Evolutionary conservation across 2,888 invertebrate genomes (phyloP).

Genomic region (Ichneumoninae sp.): DNA sequence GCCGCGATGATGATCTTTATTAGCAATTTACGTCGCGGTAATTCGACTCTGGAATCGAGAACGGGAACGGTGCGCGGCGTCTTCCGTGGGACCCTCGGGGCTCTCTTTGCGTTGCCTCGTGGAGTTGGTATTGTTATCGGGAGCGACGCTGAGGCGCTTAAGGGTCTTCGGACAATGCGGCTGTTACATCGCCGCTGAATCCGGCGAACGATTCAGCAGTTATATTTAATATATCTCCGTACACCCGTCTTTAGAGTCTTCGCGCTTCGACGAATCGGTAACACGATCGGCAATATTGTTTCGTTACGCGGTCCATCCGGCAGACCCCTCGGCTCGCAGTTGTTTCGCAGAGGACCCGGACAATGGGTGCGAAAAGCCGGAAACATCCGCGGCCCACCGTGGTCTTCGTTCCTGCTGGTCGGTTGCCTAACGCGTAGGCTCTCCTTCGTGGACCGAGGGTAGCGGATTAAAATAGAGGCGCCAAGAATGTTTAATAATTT

Average conservation of each 20-base stretch:
- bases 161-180: conserved; percentile 64
- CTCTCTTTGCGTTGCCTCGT: background rate
- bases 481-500: background rate
- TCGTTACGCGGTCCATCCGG: conserved; percentile 63
- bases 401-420: background rate
- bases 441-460: background rate
- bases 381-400: conserved; percentile 69
- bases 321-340: conserved; percentile 18
- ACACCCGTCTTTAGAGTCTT: conserved; percentile 66
- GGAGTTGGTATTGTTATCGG: conserved; percentile 17
- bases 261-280: conserved; percentile 78
- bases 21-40: no score
- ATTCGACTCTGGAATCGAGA: no score
- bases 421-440: background rate
- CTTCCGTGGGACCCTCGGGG: no score
- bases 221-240: conserved; percentile 74
- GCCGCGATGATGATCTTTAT: background rate
- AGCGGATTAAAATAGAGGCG: conserved; percentile 7
- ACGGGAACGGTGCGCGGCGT: no score
- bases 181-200: conserved; percentile 60
- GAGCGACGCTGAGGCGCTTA: background rate
- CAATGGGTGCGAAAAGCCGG: conserved; percentile 79
- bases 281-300: conserved; percentile 80
- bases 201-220: conserved; percentile 39
- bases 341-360: conserved; percentile 65